Base-by-base conservation (phyloP, 2,797 vertebrate species). In the Nyctibius grandis region DNA sequence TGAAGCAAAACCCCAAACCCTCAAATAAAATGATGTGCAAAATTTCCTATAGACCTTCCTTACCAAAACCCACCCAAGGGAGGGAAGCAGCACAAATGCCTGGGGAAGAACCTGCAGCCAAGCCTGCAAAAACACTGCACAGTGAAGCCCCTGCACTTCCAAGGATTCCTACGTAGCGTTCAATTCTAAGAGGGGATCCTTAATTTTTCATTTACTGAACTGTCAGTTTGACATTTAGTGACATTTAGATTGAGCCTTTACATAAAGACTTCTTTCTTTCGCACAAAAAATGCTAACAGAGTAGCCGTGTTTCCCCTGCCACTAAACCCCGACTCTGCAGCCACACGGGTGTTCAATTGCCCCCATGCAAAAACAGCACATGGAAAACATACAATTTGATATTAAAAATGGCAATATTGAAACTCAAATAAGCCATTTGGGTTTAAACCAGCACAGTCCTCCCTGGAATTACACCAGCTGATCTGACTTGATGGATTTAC, bases 271-370 rank as follows among this genome's bases (percentile, higher is more conserved):
- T 50, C 8, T 5, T 85, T 91, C 33, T 53, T 82, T 36, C 31
- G 69, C 36, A 34, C 33, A n/a, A n/a, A n/a, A n/a, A n/a, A n/a
- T n/a, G n/a, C 79, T 16, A 77, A 64, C n/a, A 38, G 45, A 83
- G 33, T 63, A 34, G 6, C 51, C 54, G 45, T 72, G 63, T 51
- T 88, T 91, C 18, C 59, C 20, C 69, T 20, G 70, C 50, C 73
- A 31, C 47, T 36, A 59, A 64, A 81, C 45, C 72, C 53, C 3
- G 2, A 0, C 22, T 45, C 63, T 0, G 1, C 31, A 22, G 9
- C 6, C 29, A 10, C 5, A 38, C 0, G 1, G 26, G 28, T 40
- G 34, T 19, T 73, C 42, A 33, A 10, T 23, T 45, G 28, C 11
- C 44, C 51, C 42, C 14, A 5, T 18, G 33, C 38, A 40, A 19